A percentile compares a stretch with the other conserved stretches of the same genome.
Conservation (phyloP, 2,113 vertebrate genomes). For the Menura novaehollandiae region DNA sequence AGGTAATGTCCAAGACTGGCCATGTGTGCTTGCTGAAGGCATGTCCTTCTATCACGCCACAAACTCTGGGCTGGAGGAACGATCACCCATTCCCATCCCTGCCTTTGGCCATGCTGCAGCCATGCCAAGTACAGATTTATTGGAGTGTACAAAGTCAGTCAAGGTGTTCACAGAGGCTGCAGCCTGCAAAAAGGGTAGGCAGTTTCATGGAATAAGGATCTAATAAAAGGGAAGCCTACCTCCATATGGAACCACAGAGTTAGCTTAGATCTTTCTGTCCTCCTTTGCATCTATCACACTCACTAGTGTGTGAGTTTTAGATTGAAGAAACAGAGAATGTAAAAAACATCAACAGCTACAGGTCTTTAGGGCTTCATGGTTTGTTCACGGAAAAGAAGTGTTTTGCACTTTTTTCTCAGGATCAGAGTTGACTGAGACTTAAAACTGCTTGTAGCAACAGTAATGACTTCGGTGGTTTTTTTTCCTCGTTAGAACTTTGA, state of each 20-base stretch:
- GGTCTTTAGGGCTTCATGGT: not conserved
- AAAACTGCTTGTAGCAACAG: not conserved
- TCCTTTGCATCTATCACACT: not conserved
- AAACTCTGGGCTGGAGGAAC: not conserved
- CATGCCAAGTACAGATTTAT: not conserved
- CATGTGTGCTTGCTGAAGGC: not conserved
- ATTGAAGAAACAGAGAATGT: not conserved
- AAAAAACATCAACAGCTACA: not conserved
- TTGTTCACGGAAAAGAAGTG: not conserved
- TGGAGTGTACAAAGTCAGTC: not conserved
- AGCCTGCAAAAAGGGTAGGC: not conserved
- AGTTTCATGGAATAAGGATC: not conserved
- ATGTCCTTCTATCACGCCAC: not conserved
- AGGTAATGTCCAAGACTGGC: not conserved
- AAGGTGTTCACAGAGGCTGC: not conserved
- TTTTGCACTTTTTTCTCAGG: not conserved
- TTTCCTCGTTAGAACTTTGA: not conserved
- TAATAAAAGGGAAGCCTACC: not conserved
- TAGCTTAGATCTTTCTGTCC: not conserved
- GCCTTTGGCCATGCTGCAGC: not conserved
- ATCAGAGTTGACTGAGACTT: not conserved
- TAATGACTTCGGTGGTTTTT: not conserved
- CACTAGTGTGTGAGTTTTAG: not conserved
- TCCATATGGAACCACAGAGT: not conserved
- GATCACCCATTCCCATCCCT: rapidly evolving